phyloP scores from a whole-genome alignment of 2,888 invertebrate genomes.

The Chymomyza caudatula region DNA sequence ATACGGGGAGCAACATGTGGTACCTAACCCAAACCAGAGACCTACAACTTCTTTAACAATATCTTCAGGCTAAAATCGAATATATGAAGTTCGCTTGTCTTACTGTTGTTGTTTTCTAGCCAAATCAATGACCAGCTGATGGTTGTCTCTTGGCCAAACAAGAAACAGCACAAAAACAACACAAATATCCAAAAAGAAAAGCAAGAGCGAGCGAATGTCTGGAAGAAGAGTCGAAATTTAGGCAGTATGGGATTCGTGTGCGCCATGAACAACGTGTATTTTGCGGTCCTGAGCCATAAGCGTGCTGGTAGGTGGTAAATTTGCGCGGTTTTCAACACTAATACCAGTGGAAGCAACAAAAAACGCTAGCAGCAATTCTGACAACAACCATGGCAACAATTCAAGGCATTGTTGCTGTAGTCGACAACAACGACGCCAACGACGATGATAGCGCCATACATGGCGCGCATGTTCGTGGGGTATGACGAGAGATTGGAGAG shows the following conservation, averaged over 20 bases:
- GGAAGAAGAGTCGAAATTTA: background rate
- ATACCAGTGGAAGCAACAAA: background rate
- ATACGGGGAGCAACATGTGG: too few relatives aligned
- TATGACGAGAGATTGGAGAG: background rate
- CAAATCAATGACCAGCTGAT: background rate
- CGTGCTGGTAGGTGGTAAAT: background rate
- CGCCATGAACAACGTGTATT: background rate
- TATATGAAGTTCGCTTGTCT: background rate
- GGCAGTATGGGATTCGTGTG: background rate
- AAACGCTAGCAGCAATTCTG: too few relatives aligned
- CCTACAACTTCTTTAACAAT: too few relatives aligned
- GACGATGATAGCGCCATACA: conserved; percentile 54
- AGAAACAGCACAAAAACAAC: background rate
- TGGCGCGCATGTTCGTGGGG: conserved; percentile 51
- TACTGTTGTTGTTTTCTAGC: background rate
- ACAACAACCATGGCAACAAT: background rate
- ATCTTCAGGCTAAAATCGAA: too few relatives aligned
- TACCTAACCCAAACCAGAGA: too few relatives aligned
- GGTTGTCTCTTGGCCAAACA: background rate
- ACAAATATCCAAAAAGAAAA: conserved; percentile 4
- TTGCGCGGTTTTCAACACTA: background rate
- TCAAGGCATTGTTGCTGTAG: background rate
- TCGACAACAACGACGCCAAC: conserved; percentile 17
- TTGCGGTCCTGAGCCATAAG: background rate
- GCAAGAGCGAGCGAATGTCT: background rate